Percentiles rank a stretch among this genome's conserved stretches.
Evolutionary conservation across 2,888 invertebrate species (phyloP).

Genomic region (Parapristionchus giblindavisi): DNA sequence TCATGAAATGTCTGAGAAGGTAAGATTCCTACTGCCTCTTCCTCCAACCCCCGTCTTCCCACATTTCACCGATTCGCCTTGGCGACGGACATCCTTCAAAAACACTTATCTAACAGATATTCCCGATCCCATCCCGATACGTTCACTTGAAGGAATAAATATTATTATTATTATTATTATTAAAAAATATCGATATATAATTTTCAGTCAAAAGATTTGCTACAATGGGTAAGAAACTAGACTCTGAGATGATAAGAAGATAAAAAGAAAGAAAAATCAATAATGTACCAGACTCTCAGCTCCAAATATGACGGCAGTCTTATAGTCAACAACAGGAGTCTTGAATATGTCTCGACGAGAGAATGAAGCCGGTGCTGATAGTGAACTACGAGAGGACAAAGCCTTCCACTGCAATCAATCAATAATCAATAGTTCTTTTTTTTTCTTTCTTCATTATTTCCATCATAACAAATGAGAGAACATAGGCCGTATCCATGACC

Average conservation of each 20-base stretch:
- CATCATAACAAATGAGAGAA: not conserved
- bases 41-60: too few relatives aligned
- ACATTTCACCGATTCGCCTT: too few relatives aligned
- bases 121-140: too few relatives aligned
- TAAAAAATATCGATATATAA: not conserved
- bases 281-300: constrained; percentile 61
- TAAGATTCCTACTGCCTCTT: too few relatives aligned
- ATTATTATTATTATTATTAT: too few relatives aligned
- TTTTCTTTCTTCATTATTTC: not conserved
- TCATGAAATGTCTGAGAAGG: too few relatives aligned
- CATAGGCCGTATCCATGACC: not conserved
- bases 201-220: constrained; percentile 33
- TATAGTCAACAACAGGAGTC: constrained; percentile 56
- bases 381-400: constrained; percentile 2
- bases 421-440: not conserved
- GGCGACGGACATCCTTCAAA: too few relatives aligned
- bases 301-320: constrained; percentile 65
- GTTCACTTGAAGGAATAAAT: too few relatives aligned
- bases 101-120: too few relatives aligned
- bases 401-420: constrained; percentile 12
- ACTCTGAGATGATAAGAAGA: not conserved
- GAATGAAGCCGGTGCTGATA: constrained; percentile 44
- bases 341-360: constrained; percentile 62
- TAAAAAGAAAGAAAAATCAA: not conserved
- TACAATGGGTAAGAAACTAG: not conserved